A percentile compares a stretch with the other conserved stretches of the same genome.
These are phyloP conservation scores for Temnothorax rugatulus DNA, from an alignment of 2,888 invertebrate species.

Conservation along the genomic window DNA sequence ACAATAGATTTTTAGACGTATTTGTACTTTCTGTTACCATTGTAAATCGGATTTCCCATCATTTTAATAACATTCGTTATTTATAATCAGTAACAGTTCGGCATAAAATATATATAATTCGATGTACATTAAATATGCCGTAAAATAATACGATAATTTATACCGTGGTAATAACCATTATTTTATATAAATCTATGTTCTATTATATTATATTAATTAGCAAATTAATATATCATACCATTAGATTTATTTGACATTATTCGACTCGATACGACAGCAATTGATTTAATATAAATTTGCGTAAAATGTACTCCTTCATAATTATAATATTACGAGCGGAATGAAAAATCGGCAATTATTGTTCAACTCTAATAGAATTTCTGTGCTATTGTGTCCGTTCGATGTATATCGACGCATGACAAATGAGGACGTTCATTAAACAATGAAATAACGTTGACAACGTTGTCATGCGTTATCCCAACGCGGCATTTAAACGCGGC, in stretches of 20 bases:
- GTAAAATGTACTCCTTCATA: constrained; percentile 20
- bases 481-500: constrained; percentile 20
- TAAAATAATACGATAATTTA: constrained; percentile 22
- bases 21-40: not conserved
- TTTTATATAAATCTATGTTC: constrained; percentile 39
- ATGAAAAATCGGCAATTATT: constrained; percentile 37
- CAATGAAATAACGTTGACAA: constrained; percentile 17
- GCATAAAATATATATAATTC: not conserved
- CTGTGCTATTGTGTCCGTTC: constrained; percentile 18
- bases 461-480: not conserved
- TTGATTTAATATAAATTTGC: constrained; percentile 23
- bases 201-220: constrained; percentile 36
- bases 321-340: constrained; percentile 17
- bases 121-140: not conserved
- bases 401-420: constrained; percentile 13
- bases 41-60: not conserved
- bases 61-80: constrained; percentile 5
- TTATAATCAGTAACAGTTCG: not conserved
- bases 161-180: constrained; percentile 14
- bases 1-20: not conserved
- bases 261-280: constrained; percentile 2
- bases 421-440: constrained; percentile 21
- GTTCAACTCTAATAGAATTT: not conserved
- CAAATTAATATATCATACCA: constrained; percentile 32
- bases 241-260: constrained; percentile 48